Base-by-base conservation (phyloP, 1,140 invertebrate species). In the Drosophila miranda region DNA sequence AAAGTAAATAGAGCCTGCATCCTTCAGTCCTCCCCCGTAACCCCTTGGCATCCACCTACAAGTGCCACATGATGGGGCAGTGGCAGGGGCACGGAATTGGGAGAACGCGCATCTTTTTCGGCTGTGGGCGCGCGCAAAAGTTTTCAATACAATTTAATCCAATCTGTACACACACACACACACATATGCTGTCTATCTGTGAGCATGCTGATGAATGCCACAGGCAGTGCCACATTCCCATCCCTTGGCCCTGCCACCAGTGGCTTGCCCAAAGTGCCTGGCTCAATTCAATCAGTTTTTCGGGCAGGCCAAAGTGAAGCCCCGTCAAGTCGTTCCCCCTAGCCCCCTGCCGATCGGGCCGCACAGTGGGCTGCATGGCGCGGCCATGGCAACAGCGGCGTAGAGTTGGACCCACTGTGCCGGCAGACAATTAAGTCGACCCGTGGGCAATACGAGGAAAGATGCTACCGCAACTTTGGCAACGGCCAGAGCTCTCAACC, bases 1-100 rank as follows among this genome's bases (percentile, higher is more conserved):
- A 86, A 86, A 86, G 82, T 86, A 86, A 86, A 82, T 82, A 86
- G 82, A 86, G 82, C 82, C 82, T 87, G 82, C 75, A 87, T 87
- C 78, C 81, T 86, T 80, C 73, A 9, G 21, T 21, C 43, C 19
- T 28, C 13, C 3, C 43, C 14, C 21, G 13, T 3, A 23, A 28
- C 28, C n/a, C 41, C 4, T 41, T 26, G 13, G 26, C 9, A 46
- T 26, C 6, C 28, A 41, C 21, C 13, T 11, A 42, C 42, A 34
- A 38, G 34, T 38, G 11, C 3, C 28, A 30, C 8, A 1, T 0
- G 34, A 9, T 13, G 34, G 9, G 34, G 34, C 34, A 13, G 3
- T 8, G 28, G 8, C 28, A 13, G 34, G 9, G 41, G 9, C 34
- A 38, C 34, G 4, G 34, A 13, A 38, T 13, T 13, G 34, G 34